phyloP scores from a whole-genome alignment of 2,797 vertebrate genomes.

The Podarcis lilfordi region DNA sequence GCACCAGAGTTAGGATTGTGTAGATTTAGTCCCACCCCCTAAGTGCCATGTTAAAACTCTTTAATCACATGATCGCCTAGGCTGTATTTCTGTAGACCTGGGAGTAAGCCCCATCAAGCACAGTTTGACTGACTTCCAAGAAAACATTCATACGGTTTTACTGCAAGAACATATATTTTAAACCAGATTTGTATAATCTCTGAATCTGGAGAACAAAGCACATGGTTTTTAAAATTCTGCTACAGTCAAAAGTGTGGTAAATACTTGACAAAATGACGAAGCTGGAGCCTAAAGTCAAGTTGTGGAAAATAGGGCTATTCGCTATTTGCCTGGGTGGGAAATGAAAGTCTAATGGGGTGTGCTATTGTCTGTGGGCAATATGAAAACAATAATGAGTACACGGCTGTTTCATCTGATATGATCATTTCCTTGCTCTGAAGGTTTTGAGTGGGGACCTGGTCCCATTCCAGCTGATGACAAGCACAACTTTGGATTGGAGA shows the following conservation, averaged over 20 bases:
- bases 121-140: neutral
- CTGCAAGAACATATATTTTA: neutral
- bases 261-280: neutral
- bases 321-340: constrained; percentile 13
- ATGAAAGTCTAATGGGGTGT: constrained; percentile 33
- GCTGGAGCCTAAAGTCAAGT: neutral
- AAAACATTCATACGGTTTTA: neutral
- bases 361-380: constrained; percentile 16
- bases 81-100: neutral
- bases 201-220: neutral
- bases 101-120: neutral
- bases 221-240: neutral
- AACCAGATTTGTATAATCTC: neutral
- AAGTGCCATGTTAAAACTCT: neutral
- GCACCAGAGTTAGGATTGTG: neutral
- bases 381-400: constrained; percentile 21
- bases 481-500: neutral
- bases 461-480: constrained; percentile 11
- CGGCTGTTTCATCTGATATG: neutral
- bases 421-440: constrained; percentile 29
- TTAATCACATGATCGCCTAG: no score
- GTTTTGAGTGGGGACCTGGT: constrained; percentile 11
- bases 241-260: neutral
- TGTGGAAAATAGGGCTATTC: constrained; percentile 18
- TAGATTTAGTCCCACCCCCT: neutral